Base-by-base conservation (phyloP, 2,113 vertebrate species). In the Eidolon helvum region DNA sequence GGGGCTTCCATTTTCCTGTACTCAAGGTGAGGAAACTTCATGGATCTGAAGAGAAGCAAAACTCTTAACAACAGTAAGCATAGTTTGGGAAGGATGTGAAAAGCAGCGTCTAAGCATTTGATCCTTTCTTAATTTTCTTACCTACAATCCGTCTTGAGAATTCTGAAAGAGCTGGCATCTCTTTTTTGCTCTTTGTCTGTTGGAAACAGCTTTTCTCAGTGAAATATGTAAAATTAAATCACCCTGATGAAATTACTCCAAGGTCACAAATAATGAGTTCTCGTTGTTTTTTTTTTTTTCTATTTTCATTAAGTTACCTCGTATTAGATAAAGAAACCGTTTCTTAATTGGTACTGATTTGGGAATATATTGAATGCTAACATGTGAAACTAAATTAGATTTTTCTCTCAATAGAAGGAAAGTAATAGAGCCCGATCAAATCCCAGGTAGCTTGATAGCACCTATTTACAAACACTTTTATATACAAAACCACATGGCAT, bases 261-360 rank as follows among this genome's bases (percentile, higher is more conserved):
- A 96, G 84, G 80, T 90, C 96, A 92, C 28, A 95, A 90, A 87
- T 94, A 97, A 95, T 84, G 77, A 92, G 57, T 94, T 97, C 45
- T n/a, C 57, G 10, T 4, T 1, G 15, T 94, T 95, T 92, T 94
- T 95, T 92, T 63, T 24, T 53, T 79, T 74, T 59, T 83, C 77
- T 71, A 1, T 68, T 97, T 96, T 71, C 61, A 97, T 94, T 91
- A 22, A 61, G 59, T 92, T 89, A 19, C 50, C 26, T 86, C 57
- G 24, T 15, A 85, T 71, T 90, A 93, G 93, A 65, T 57, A 72
- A 83, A 94, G 96, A 98, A 97, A 48, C 26, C 16, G 0, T 89
- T 97, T 53, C 72, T 96, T 98, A 98, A 98, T 96, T 97, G 57
- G 48, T 95, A 97, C 30, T 97, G 96, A 98, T 98, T 96, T 91